Percentiles rank a stretch among this genome's conserved stretches.
Evolutionary conservation across 1,140 invertebrate genomes (phyloP).

Genomic region (Drosophila kurseongensis): DNA sequence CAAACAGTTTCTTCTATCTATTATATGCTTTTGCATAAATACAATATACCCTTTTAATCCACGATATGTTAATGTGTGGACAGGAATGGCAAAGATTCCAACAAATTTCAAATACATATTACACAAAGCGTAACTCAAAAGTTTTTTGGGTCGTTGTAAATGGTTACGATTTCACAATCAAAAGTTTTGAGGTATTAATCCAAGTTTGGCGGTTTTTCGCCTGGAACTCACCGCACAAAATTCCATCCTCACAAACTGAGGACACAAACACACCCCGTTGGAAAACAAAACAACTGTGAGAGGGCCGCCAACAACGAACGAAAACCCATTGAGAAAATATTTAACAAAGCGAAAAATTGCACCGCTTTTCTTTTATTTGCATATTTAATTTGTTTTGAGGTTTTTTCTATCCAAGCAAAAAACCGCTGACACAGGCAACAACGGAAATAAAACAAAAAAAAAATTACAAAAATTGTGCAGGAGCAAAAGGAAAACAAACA

Average conservation of each 20-base stretch:
- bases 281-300: neutral
- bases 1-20: no score
- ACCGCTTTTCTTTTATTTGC: conserved; percentile 76
- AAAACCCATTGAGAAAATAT: conserved; percentile 78
- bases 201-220: conserved; percentile 12
- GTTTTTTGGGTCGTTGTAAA: conserved; percentile 8
- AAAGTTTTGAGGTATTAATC: conserved; percentile 22
- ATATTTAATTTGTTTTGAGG: conserved; percentile 81
- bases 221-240: neutral
- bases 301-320: conserved; percentile 20
- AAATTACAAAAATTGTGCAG: conserved; percentile 50
- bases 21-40: no score
- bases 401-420: conserved; percentile 61
- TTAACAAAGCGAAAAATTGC: conserved; percentile 81
- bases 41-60: no score
- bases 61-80: conserved; percentile 24
- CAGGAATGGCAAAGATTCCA: conserved; percentile 9
- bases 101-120: conserved; percentile 3
- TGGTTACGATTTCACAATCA: conserved; percentile 16
- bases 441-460: conserved; percentile 28
- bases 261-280: no score
- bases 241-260: neutral
- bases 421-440: conserved; percentile 57
- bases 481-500: conserved; percentile 38
- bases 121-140: conserved; percentile 6